Evolutionary conservation across 1,140 invertebrate species (phyloP), one percentile per base, ranked within the genome.

Genomic region (Papilio helenus): DNA sequence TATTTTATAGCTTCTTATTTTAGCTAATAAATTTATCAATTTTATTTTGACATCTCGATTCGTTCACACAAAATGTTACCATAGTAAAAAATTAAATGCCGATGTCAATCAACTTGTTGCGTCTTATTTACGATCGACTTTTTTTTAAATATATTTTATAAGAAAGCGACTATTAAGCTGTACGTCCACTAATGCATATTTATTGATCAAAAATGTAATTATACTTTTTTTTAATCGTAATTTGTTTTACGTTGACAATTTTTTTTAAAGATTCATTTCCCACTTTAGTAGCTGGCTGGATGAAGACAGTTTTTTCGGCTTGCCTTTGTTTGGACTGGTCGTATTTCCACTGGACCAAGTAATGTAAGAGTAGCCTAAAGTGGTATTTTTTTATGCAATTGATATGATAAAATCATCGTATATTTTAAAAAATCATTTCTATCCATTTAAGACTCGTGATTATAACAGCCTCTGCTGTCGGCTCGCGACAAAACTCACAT

Each of bases 401-500:
- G 34, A 39, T 39, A 8, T 39, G 8, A 39, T 39, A 39, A 39
- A 39, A 39, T 39, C 7, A 39, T 39, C 7, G 7, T 39, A 39
- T 8, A 39, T 55, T 55, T 20, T n/a, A n/a, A 55, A 55, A 55
- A 8, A 55, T 9, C 4, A n/a, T 18, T 51, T 51, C 23, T 61
- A 10, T 65, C 58, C 23, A 65, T 26, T 65, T 29, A 76, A 12
- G 23, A 58, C 76, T 39, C 78, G 23, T 68, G 61, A 20, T 44
- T 3, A 51, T 71, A 42, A 34, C 26, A n/a, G n/a, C 12, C 72
- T 20, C 55, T 73, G 26, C 61, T 68, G 78, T 51, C 85, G 83
- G 87, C 84, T 79, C 79, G 80, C 80, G 77, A 87, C 90, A 90
- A 89, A 89, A 91, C 89, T 92, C 88, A 90, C 87, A 89, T 91